Base-by-base conservation (phyloP, 2,113 vertebrate genomes). In the Anthoscopus minutus region DNA sequence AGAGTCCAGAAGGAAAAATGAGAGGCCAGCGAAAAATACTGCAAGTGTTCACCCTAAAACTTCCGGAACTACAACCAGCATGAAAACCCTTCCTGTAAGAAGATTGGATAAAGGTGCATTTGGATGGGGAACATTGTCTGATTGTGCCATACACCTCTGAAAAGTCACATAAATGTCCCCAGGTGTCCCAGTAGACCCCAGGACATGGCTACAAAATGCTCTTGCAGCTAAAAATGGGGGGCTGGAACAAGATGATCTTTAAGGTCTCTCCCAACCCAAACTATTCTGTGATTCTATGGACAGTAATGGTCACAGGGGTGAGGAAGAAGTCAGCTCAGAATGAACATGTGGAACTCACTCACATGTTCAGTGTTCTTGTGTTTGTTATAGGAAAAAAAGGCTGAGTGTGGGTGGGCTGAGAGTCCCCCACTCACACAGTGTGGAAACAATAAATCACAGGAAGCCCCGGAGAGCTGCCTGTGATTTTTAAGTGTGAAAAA, bases 361-460 rank as follows among this genome's bases (percentile, higher is more conserved):
- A 53, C 23, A 24, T 42, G 70, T 58, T 88, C 69, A 25, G 10
- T 90, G 69, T 69, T 84, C 57, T 53, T 78, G 67, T 90, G 88
- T 94, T 93, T 92, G 60, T 64, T 81, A 25, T 7, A 50, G 72
- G 56, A 45, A 86, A 51, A 54, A 60, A 83, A 74, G 37, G 21
- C 60, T 78, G 60, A 0, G 1, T 72, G 80, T 78, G 92, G 88
- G 93, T 96, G 90, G 93, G 92, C 92, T 86, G 51, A 67, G 65
- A 86, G 60, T 35, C 72, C 82, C 80, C n/a, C 53, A 35, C 24
- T 81, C 61, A 35, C 57, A 64, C 88, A 94, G 71, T 57, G 77
- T 67, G 90, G 79, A 86, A 96, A 76, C 40, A 84, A 79, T 94
- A 96, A 95, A 92, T 69, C 71, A 89, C 1, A 3, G 73, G 56